Base-by-base conservation (phyloP, 1,140 invertebrate genomes). In the Drosophila sucinea region DNA sequence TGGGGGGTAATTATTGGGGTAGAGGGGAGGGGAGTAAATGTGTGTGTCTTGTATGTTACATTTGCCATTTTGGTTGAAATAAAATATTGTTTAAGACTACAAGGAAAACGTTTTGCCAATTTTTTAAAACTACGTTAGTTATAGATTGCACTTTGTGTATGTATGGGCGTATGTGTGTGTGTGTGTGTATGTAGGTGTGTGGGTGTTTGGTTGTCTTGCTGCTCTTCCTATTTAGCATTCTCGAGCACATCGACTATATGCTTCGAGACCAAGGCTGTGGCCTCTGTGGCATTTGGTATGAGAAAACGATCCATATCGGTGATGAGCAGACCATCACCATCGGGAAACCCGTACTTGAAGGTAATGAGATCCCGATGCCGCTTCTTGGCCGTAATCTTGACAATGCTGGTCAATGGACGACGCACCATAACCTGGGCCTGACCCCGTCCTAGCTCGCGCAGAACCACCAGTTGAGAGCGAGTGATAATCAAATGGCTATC, bases 361-460 rank as follows among this genome's bases (percentile, higher is more conserved):
- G 98, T 99, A 69, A 99, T 99, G 67, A 99, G 93, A 92, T 99
- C 97, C 0, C 98, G 97, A 92, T 97, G 95, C 64, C 96, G 95
- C 91, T 98, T 98, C 91, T 98, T 98, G 7, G 97, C 98, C 1
- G 98, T 99, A 68, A 99, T 99, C 93, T 98, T 98, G 10, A 99
- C 96, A 79, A 99, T 97, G 41, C 96, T 96, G 10, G 96, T 96
- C 56, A 99, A 93, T 1, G 96, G 96, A 38, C 97, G 94, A 73
- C 96, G 94, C 0, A 97, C 96, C 74, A 97, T 95, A 2, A 99
- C 95, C 90, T 96, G 95, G 0, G 96, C 98, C 79, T 95, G 95
- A 4, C 96, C 94, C 67, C 95, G 94, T 32, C 94, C 93, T 61
- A 97, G 94, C 91, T 98, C 96, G 44, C 98, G 94, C 40, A 99